A percentile compares a stretch with the other conserved stretches of the same genome.
phyloP scores from a whole-genome alignment of 2,797 vertebrate genomes.

The Enteromius radiatus region DNA sequence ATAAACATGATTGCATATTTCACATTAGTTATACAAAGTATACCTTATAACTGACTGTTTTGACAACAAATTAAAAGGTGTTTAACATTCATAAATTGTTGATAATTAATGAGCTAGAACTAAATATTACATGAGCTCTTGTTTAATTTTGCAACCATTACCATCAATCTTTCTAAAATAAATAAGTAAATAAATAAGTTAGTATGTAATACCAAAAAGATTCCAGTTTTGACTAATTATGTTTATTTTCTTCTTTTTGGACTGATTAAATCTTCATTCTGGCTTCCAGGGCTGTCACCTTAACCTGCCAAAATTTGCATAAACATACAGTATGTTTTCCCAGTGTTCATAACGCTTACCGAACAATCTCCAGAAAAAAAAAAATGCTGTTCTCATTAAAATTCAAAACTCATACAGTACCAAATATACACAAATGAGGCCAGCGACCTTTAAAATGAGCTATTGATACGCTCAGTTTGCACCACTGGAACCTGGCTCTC shows the following conservation, averaged over 20 bases:
- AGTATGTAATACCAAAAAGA: background rate
- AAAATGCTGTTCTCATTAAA: slow-evolving; percentile 30
- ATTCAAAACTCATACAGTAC: slow-evolving; percentile 50
- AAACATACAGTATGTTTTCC: slow-evolving; percentile 23
- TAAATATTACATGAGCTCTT: background rate
- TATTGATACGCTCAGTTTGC: slow-evolving; percentile 55
- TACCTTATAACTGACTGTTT: background rate
- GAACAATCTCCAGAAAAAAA: slow-evolving; percentile 6
- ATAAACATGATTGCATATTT: background rate
- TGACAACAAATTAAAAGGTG: background rate
- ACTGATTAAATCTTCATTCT: slow-evolving; percentile 7
- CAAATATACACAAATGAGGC: slow-evolving; percentile 65
- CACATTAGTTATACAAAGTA: background rate
- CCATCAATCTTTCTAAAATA: background rate
- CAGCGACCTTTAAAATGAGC: slow-evolving; percentile 71
- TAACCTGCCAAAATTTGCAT: slow-evolving; percentile 32
- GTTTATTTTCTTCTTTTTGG: background rate
- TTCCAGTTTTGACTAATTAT: background rate
- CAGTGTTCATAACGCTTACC: background rate
- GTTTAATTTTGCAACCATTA: background rate
- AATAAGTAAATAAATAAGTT: background rate
- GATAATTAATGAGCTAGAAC: background rate
- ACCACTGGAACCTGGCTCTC: slow-evolving; percentile 63
- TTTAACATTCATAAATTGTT: background rate
- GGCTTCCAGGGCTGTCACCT: slow-evolving; percentile 11